Percentiles rank a stretch among this genome's conserved stretches.
phyloP scores from a whole-genome alignment of 1,140 invertebrate species.

The Varroa destructor region DNA sequence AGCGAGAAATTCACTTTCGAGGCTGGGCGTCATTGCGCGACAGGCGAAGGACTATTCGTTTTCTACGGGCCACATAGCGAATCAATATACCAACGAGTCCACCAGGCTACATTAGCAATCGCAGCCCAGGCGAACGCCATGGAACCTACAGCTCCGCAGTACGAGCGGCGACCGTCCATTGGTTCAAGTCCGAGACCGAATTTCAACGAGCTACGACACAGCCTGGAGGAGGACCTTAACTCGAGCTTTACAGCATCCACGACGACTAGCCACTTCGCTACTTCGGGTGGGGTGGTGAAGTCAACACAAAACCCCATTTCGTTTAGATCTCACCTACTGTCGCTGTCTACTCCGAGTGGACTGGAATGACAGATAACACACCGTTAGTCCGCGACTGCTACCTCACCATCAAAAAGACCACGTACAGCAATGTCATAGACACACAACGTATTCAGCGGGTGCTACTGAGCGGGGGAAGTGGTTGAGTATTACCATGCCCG shows the following conservation, averaged over 20 bases:
- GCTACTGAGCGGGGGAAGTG: too few relatives aligned
- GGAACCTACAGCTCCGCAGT: slow-evolving; percentile 4
- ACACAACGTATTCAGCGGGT: too few relatives aligned
- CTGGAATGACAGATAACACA: neutral
- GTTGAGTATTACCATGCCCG: too few relatives aligned
- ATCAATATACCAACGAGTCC: slow-evolving; percentile 39
- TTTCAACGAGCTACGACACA: slow-evolving; percentile 8
- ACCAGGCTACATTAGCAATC: slow-evolving; percentile 39
- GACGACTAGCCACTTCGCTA: slow-evolving; percentile 21
- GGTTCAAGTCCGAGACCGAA: slow-evolving; percentile 9
- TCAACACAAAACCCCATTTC: slow-evolving; percentile 20
- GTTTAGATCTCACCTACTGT: slow-evolving; percentile 22
- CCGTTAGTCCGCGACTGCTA: too few relatives aligned
- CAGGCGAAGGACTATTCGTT: slow-evolving; percentile 40
- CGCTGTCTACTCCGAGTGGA: slow-evolving; percentile 1
- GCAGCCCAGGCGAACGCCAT: slow-evolving; percentile 32
- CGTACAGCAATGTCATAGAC: too few relatives aligned
- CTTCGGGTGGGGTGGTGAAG: slow-evolving; percentile 11
- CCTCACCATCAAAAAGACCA: too few relatives aligned
- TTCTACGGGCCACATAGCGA: slow-evolving; percentile 39
- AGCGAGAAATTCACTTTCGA: slow-evolving; percentile 40
- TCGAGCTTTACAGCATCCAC: slow-evolving; percentile 6
- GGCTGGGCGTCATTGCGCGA: slow-evolving; percentile 39
- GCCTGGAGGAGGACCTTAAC: slow-evolving; percentile 7
- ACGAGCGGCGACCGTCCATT: slow-evolving; percentile 1